Conservation (phyloP, 2,113 vertebrate genomes). For the Pelecanus crispus region DNA sequence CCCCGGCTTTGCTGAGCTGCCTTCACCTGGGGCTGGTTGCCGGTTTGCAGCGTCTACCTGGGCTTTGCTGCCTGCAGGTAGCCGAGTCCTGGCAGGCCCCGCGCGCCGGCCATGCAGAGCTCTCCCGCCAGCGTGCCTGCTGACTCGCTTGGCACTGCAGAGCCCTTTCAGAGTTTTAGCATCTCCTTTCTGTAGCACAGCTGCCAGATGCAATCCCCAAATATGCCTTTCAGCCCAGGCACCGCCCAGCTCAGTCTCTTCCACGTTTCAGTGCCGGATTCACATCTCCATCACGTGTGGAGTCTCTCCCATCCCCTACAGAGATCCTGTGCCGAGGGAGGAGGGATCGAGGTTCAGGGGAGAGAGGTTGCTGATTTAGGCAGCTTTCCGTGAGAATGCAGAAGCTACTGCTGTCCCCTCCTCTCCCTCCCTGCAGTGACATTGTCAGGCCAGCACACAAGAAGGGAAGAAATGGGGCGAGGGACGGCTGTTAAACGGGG, state of each 20-base stretch:
- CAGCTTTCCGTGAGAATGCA: neutral
- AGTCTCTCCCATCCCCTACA: neutral
- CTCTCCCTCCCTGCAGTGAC: neutral
- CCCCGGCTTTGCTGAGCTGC: neutral
- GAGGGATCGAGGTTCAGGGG: neutral
- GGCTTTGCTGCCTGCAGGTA: neutral
- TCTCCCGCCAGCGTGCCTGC: neutral
- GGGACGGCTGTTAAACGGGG: neutral
- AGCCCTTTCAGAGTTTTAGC: neutral
- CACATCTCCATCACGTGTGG: neutral
- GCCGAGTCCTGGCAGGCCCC: neutral
- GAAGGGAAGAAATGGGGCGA: neutral
- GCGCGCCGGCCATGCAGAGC: neutral
- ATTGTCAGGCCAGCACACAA: neutral
- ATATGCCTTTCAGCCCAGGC: neutral
- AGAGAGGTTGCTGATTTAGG: neutral
- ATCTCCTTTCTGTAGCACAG: neutral
- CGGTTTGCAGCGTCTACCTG: neutral
- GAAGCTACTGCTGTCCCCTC: neutral
- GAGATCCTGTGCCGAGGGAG: fast-evolving
- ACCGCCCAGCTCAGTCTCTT: neutral
- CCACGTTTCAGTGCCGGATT: neutral
- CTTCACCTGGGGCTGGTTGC: neutral
- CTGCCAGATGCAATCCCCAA: neutral
- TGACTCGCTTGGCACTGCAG: neutral